Evolutionary conservation across 2,113 vertebrate species (phyloP).

Genomic region (Helogale parvula): DNA sequence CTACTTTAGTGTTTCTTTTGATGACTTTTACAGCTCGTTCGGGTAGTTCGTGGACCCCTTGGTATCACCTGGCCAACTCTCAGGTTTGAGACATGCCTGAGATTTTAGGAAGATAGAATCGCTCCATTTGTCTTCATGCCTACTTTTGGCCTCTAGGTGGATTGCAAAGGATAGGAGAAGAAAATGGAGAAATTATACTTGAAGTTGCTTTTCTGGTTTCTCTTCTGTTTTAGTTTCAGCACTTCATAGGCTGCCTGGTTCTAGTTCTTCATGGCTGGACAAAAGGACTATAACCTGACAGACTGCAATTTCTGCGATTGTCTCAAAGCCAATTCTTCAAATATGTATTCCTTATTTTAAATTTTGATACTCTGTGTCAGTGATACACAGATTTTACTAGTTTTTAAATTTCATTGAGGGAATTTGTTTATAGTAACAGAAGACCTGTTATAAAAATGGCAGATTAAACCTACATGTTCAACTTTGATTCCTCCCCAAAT

Average conservation of each 20-base stretch:
- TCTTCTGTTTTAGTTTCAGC: not conserved
- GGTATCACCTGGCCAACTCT: not conserved
- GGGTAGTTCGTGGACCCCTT: not conserved
- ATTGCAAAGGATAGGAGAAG: not conserved
- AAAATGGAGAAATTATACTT: slow-evolving; percentile 6
- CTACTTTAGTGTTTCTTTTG: not conserved
- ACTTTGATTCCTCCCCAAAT: not conserved
- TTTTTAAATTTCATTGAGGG: not conserved
- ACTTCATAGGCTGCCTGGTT: not conserved
- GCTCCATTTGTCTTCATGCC: not conserved
- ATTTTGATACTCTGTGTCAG: not conserved
- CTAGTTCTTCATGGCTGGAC: not conserved
- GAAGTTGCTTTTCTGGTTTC: not conserved
- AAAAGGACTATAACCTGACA: not conserved
- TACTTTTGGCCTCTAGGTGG: not conserved
- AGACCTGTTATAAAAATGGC: not conserved
- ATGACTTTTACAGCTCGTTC: not conserved
- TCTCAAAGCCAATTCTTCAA: not conserved
- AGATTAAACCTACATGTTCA: not conserved
- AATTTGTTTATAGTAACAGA: not conserved
- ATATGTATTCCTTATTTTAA: not conserved
- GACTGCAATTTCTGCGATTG: not conserved
- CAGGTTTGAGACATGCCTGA: not conserved
- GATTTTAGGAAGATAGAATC: not conserved
- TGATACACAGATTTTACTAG: not conserved